These are phyloP conservation scores for Drosophila subobscura DNA, from an alignment of 1,140 invertebrate species.

Conservation along the genomic window DNA sequence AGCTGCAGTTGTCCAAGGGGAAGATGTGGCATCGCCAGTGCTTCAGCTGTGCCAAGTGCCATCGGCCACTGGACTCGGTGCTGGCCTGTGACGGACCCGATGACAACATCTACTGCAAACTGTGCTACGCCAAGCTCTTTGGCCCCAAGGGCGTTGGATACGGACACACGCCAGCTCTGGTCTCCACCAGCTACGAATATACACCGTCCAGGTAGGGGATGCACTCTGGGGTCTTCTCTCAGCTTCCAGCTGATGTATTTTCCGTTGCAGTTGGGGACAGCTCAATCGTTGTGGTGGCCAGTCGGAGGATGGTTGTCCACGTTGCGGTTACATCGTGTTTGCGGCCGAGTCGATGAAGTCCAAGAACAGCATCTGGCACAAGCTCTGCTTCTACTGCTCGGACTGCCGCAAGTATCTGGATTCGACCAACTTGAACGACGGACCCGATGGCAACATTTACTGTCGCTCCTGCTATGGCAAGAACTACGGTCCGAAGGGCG, in stretches of 20 bases:
- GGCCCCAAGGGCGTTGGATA: constrained; percentile 96
- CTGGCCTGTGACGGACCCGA: constrained; percentile 94
- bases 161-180: constrained; percentile 92
- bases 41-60: constrained; percentile 96
- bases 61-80: constrained; percentile 96
- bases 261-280: constrained; percentile 32
- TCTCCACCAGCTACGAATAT: constrained; percentile 90
- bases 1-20: constrained; percentile 96
- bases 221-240: too few species aligned
- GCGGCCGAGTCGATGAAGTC: constrained; percentile 97
- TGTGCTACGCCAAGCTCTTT: constrained; percentile 94
- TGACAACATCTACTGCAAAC: constrained; percentile 93
- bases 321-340: constrained; percentile 94
- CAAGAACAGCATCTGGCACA: constrained; percentile 96
- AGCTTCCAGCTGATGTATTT: too few species aligned
- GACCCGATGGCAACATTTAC: constrained; percentile 96
- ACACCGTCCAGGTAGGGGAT: constrained; percentile 71
- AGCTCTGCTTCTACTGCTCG: constrained; percentile 96
- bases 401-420: constrained; percentile 97
- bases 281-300: constrained; percentile 44
- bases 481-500: constrained; percentile 96
- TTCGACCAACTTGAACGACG: constrained; percentile 94
- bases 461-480: constrained; percentile 96
- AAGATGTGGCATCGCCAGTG: constrained; percentile 98
- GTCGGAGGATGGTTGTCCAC: constrained; percentile 87